Conservation (phyloP, 2,113 vertebrate species). For the Malurus alboscapulatus region DNA sequence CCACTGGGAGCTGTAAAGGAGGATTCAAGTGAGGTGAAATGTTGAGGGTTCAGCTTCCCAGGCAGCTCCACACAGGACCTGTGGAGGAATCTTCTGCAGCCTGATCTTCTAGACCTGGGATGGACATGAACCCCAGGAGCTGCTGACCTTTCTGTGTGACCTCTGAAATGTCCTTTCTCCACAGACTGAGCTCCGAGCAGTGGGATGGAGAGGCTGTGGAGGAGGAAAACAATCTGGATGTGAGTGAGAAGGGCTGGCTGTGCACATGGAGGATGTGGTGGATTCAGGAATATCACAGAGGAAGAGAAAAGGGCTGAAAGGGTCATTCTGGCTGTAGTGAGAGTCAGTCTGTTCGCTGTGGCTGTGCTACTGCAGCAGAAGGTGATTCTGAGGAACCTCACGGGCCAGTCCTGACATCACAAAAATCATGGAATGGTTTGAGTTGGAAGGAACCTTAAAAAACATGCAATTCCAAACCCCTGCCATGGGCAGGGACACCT, state of each 20-base stretch:
- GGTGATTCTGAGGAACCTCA: background rate
- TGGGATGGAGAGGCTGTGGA: background rate
- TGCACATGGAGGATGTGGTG: background rate
- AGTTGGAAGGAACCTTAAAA: background rate
- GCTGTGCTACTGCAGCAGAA: background rate
- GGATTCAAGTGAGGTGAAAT: slow-evolving; percentile 1
- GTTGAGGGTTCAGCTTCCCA: background rate
- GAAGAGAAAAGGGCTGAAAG: background rate
- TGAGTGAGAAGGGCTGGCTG: background rate
- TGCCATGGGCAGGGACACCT: background rate
- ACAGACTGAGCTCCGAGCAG: background rate
- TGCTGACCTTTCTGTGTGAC: background rate
- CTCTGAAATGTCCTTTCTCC: background rate
- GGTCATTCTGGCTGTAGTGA: background rate
- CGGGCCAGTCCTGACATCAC: background rate
- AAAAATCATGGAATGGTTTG: background rate
- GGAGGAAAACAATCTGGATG: background rate
- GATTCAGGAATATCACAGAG: background rate
- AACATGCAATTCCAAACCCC: background rate
- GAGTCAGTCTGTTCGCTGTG: background rate
- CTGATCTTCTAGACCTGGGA: background rate
- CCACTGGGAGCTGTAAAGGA: slow-evolving; percentile 25
- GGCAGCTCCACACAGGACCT: background rate
- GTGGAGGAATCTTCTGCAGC: background rate
- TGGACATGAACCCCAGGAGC: background rate